phyloP scores from a whole-genome alignment of 2,113 vertebrate species.

The Lampris incognitus region DNA sequence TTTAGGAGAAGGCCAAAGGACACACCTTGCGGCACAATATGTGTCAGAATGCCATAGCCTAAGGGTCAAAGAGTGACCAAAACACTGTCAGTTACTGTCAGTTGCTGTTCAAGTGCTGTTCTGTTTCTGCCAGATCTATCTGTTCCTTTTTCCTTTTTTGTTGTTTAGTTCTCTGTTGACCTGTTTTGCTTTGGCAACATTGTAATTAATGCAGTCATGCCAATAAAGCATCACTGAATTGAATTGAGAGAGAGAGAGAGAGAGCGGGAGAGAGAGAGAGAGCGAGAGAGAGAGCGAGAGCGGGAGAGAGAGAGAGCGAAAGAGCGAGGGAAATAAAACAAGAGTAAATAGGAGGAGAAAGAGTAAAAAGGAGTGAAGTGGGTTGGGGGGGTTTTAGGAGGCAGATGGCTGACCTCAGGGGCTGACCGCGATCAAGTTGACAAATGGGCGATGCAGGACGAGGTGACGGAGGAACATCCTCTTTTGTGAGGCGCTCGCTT shows the following conservation, averaged over 20 bases:
- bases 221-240: background rate
- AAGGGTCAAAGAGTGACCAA: no score
- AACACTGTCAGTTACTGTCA: no score
- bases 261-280: background rate
- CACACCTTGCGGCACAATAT: no score
- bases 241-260: background rate
- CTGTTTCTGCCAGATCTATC: no score
- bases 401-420: constrained; percentile 64
- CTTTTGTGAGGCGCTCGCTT: constrained; percentile 9
- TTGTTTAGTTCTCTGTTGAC: no score
- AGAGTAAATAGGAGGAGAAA: no score
- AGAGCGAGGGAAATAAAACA: constrained; percentile 10
- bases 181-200: no score
- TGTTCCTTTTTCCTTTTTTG: no score
- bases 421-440: constrained; percentile 49
- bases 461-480: constrained; percentile 24
- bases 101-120: no score
- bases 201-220: no score
- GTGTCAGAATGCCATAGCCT: no score
- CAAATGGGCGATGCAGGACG: constrained; percentile 52
- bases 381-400: constrained; percentile 48
- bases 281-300: background rate
- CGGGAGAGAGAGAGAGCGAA: background rate
- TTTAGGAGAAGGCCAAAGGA: no score
- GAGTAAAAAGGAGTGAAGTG: constrained; percentile 1